Evolutionary conservation across 1,140 invertebrate species (phyloP), one percentile per base, ranked within the genome.

Genomic region (Proctacanthus coquilletti): DNA sequence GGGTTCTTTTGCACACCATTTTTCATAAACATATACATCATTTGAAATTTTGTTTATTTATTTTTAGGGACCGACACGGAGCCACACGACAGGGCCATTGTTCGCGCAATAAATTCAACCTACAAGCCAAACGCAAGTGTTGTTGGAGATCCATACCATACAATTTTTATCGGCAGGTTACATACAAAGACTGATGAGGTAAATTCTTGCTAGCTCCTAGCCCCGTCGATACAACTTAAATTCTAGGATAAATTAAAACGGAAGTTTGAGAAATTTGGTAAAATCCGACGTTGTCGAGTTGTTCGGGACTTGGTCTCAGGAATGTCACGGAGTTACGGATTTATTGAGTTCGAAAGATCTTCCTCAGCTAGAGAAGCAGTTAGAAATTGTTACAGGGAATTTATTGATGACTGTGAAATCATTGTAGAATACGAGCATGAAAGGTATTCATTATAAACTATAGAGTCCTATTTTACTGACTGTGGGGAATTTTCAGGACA

Each of bases 301-400:
- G 75, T 91, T 13, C 66, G 72, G 47, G 83, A 88, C 48, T 69
- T 87, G 37, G 77, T 91, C 0, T 91, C 85, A 5, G 84, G 85
- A 0, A 68, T 74, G 43, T 83, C 84, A 1, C 76, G 78, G 56
- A 70, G 82, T 31, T 93, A 91, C 62, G 84, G 76, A 4, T 92
- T 93, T 64, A 66, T 91, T 9, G 85, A 91, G 61, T 89, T 74
- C 67, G 70, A 72, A 44, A 65, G 63, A 20, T 66, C 68, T 45
- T 62, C 64, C 10, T 65, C 71, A 42, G 76, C 78, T 18, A 59
- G 69, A 31, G 64, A 63, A 42, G 81, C 79, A 4, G 62, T 74
- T 21, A 62, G 62, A 37, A 58, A 73, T 32, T 68, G 70, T 35
- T 59, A 67, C 37, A 66, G 65, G 52, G 64, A 67, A 39, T 62